Conservation (phyloP, 2,113 vertebrate genomes). For the Sclerurus mexicanus region DNA sequence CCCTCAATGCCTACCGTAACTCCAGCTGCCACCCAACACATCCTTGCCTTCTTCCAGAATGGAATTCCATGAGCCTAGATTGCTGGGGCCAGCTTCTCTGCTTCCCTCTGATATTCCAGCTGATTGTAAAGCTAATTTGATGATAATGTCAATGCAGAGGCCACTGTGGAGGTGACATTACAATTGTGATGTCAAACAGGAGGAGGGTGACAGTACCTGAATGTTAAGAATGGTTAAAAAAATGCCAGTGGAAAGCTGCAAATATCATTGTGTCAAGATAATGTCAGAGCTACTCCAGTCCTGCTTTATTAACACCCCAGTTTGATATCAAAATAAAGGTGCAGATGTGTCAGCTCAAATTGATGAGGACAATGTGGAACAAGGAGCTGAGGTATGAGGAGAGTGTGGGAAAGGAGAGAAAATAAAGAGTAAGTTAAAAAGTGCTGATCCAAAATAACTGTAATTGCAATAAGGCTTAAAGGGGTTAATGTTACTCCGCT, state of each 20-base stretch:
- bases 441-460: neutral
- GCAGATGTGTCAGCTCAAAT: neutral
- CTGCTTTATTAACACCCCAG: neutral
- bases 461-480: neutral
- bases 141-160: neutral
- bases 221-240: constrained; percentile 18
- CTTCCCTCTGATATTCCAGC: neutral
- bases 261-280: neutral
- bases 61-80: neutral
- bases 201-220: neutral
- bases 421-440: neutral
- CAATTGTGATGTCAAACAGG: neutral
- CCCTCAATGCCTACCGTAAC: rapidly evolving
- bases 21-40: neutral
- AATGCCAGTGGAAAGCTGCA: neutral
- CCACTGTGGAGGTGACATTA: neutral
- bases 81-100: neutral
- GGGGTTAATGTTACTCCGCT: neutral
- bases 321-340: constrained; percentile 15
- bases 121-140: neutral
- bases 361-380: neutral
- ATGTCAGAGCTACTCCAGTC: constrained; percentile 1
- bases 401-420: neutral
- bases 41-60: neutral
- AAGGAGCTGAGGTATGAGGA: neutral